These are phyloP conservation scores for Charaxes varanes DNA, from an alignment of 1,140 invertebrate species.

Conservation along the genomic window DNA sequence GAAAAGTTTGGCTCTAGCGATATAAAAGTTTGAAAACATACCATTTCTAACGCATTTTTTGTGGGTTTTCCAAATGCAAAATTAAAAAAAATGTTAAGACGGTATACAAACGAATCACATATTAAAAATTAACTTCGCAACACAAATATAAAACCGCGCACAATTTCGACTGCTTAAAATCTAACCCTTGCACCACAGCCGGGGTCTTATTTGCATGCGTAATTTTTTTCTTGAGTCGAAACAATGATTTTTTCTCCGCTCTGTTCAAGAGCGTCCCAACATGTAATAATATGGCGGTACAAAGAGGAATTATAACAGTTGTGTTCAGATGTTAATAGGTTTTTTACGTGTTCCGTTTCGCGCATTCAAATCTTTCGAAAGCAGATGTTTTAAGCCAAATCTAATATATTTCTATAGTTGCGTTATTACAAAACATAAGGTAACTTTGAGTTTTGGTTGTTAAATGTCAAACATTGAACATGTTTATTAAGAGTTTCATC, in stretches of 20 bases:
- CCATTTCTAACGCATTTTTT: too few relatives aligned
- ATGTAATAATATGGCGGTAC: conserved; percentile 37
- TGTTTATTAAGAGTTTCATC: too few relatives aligned
- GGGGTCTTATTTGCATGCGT: conserved; percentile 42
- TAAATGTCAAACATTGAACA: too few relatives aligned
- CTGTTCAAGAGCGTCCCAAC: conserved; percentile 33
- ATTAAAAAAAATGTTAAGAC: too few relatives aligned
- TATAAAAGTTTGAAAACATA: too few relatives aligned
- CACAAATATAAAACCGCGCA: not conserved
- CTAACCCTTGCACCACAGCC: conserved; percentile 29
- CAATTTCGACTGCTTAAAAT: conserved; percentile 8
- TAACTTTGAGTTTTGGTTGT: too few relatives aligned
- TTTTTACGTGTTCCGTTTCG: conserved; percentile 30
- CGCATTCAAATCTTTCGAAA: conserved; percentile 13
- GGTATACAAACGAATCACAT: too few relatives aligned
- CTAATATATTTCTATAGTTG: conserved; percentile 6
- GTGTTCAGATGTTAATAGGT: conserved; percentile 52
- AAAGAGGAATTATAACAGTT: conserved; percentile 46
- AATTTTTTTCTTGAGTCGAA: conserved; percentile 44
- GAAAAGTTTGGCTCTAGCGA: too few relatives aligned
- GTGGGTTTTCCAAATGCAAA: too few relatives aligned
- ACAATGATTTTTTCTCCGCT: conserved; percentile 39
- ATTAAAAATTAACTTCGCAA: too few relatives aligned
- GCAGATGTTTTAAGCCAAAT: conserved; percentile 21
- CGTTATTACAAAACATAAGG: not conserved